A percentile compares a stretch with the other conserved stretches of the same genome.
phyloP scores from a whole-genome alignment of 2,113 vertebrate species.

The Daphoenositta chrysoptera region DNA sequence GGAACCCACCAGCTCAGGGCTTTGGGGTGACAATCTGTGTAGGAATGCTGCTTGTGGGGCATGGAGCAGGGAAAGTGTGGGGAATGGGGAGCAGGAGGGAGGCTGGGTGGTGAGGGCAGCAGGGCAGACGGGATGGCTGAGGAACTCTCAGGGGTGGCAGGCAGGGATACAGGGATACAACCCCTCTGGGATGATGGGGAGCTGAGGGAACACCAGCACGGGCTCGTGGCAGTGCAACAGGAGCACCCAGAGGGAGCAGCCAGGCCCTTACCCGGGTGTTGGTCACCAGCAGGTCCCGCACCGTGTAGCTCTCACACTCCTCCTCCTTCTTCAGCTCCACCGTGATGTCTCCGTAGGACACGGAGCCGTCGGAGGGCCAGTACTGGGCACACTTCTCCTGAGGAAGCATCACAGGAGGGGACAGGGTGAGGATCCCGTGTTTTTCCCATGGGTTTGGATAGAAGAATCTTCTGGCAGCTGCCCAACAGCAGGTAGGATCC shows the following conservation, averaged over 20 bases:
- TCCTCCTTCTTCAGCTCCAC: slow-evolving; percentile 96
- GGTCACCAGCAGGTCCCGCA: slow-evolving; percentile 92
- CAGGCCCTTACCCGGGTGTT: slow-evolving; percentile 88
- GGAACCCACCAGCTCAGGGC: background rate
- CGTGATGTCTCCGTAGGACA: slow-evolving; percentile 89
- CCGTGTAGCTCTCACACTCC: slow-evolving; percentile 94
- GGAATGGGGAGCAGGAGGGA: background rate
- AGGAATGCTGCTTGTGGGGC: background rate
- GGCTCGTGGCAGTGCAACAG: background rate
- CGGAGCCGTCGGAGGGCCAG: slow-evolving; percentile 88
- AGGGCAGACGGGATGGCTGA: background rate
- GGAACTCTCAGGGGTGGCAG: background rate
- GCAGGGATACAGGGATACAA: rapidly evolving
- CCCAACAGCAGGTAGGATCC: background rate
- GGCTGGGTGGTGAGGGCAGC: background rate
- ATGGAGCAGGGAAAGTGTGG: rapidly evolving
- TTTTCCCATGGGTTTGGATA: rapidly evolving
- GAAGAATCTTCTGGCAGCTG: background rate
- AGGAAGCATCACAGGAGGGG: background rate
- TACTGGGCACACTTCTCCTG: slow-evolving; percentile 98
- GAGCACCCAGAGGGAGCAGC: background rate
- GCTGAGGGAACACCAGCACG: background rate
- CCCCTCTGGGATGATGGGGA: background rate
- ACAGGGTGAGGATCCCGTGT: rapidly evolving
- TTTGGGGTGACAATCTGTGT: rapidly evolving